Percentiles rank a stretch among this genome's conserved stretches.
These are phyloP conservation scores for Dryomyza anilis DNA, from an alignment of 2,888 invertebrate species.

Conservation along the genomic window DNA sequence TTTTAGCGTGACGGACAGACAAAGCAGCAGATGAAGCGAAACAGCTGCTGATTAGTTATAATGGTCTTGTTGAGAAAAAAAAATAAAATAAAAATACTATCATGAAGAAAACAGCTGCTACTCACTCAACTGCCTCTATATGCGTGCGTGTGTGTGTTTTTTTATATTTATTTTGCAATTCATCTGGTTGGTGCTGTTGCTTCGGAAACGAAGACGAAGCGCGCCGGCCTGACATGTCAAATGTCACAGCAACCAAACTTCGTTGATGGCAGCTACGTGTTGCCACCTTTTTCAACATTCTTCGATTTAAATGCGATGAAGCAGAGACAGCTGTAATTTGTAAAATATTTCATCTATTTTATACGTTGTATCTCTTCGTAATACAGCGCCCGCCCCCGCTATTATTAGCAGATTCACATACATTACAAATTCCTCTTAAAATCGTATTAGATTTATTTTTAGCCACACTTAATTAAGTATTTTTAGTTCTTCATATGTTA, in stretches of 20 bases:
- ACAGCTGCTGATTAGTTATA: no score
- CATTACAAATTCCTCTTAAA: no score
- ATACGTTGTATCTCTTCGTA: not conserved
- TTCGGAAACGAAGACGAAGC: not conserved
- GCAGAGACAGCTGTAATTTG: not conserved
- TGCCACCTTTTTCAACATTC: no score
- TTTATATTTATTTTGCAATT: not conserved
- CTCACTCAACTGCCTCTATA: not conserved
- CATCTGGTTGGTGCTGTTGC: no score
- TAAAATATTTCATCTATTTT: not conserved
- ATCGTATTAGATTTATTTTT: not conserved
- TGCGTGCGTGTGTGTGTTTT: not conserved
- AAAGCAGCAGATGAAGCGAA: no score
- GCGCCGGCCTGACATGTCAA: not conserved
- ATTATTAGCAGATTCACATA: no score
- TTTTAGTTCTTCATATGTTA: not conserved
- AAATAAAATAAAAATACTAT: not conserved
- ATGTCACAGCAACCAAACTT: not conserved
- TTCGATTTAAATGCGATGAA: no score
- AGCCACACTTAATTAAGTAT: no score
- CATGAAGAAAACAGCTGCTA: slow-evolving; percentile 7
- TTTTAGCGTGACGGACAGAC: not conserved
- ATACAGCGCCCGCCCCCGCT: not conserved
- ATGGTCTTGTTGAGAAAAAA: no score
- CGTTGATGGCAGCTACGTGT: no score